Conservation (phyloP, 2,797 vertebrate genomes). For the Acanthiza pusilla region DNA sequence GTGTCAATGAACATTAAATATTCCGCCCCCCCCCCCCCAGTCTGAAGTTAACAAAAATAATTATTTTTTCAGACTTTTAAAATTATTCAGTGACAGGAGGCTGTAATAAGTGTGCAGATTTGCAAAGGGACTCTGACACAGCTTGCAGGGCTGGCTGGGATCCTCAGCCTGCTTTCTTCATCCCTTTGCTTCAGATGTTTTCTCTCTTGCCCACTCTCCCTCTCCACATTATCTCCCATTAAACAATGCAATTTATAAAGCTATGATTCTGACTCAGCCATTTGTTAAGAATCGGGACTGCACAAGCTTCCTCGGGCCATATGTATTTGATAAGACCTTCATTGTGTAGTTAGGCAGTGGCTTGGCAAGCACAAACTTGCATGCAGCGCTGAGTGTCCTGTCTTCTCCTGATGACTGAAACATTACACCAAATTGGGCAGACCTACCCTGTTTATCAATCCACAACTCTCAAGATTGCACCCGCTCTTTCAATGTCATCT, state of each 20-base stretch:
- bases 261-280: neutral
- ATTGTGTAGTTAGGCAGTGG: neutral
- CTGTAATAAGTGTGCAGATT: neutral
- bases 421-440: neutral
- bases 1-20: neutral
- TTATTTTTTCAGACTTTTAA: neutral
- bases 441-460: neutral
- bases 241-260: neutral
- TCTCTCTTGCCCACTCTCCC: neutral
- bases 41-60: neutral
- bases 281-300: neutral
- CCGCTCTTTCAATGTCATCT: neutral
- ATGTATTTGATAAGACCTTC: neutral
- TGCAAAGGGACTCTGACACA: neutral
- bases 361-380: neutral
- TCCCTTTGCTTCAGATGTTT: neutral
- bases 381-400: neutral
- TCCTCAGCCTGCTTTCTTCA: neutral
- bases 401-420: neutral
- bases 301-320: neutral
- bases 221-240: neutral
- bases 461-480: neutral
- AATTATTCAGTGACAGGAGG: neutral
- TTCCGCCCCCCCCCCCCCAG: no score
- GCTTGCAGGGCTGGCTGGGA: neutral